These are phyloP conservation scores for Lindbergichthys nudifrons DNA, from an alignment of 2,797 vertebrate genomes.

Conservation along the genomic window DNA sequence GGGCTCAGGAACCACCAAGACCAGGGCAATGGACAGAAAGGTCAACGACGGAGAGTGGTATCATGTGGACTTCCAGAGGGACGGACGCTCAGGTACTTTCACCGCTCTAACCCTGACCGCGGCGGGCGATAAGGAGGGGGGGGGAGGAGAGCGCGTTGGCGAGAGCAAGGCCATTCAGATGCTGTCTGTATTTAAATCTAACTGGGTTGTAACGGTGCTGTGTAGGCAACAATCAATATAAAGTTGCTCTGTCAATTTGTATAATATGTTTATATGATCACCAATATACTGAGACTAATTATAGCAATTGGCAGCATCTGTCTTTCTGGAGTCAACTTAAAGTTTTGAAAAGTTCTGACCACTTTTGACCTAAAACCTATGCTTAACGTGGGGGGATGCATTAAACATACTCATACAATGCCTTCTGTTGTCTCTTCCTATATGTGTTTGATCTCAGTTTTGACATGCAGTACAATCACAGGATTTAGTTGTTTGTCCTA, in stretches of 20 bases:
- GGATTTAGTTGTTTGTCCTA: slow-evolving; percentile 1
- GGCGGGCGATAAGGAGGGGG: slow-evolving; percentile 16
- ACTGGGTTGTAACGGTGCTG: slow-evolving; percentile 15
- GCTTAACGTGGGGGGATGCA: slow-evolving; percentile 2
- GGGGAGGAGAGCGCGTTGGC: slow-evolving; percentile 20
- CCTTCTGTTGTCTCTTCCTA: background rate
- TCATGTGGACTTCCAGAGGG: slow-evolving; percentile 97
- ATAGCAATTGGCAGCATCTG: slow-evolving; percentile 25
- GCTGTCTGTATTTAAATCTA: slow-evolving; percentile 38
- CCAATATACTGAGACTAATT: slow-evolving; percentile 19
- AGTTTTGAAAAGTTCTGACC: slow-evolving; percentile 18
- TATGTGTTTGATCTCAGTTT: background rate
- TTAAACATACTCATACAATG: slow-evolving; percentile 8
- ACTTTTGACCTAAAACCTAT: slow-evolving; percentile 26
- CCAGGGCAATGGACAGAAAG: slow-evolving; percentile 94
- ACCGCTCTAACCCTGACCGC: slow-evolving; percentile 25
- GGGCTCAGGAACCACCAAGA: slow-evolving; percentile 99
- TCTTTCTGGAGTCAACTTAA: slow-evolving; percentile 13
- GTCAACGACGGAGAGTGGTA: slow-evolving; percentile 99
- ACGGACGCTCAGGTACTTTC: slow-evolving; percentile 93
- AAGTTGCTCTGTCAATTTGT: slow-evolving; percentile 17
- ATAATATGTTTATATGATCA: slow-evolving; percentile 35
- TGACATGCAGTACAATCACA: background rate
- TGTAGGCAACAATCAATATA: slow-evolving; percentile 15
- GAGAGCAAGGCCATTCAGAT: slow-evolving; percentile 9